A percentile compares a stretch with the other conserved stretches of the same genome.
phyloP scores from a whole-genome alignment of 2,888 invertebrate genomes.

The Ochropacha duplaris region DNA sequence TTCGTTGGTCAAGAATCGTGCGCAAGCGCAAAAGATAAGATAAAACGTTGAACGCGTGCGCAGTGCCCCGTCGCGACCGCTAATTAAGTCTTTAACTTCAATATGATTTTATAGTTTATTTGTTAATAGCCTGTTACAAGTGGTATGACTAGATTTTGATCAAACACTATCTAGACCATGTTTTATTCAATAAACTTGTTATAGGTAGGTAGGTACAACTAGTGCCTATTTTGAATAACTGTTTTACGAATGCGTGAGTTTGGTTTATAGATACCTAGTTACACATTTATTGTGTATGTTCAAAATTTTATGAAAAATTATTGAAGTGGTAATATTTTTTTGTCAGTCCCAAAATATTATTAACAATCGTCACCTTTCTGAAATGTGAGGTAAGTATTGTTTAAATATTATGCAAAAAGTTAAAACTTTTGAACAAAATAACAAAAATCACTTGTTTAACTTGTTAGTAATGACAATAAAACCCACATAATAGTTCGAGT shows the following conservation, averaged over 20 bases:
- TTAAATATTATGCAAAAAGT: not conserved
- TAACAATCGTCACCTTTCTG: not conserved
- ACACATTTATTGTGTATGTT: too few relatives aligned
- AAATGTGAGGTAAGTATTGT: not conserved
- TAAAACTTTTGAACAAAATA: constrained; percentile 11
- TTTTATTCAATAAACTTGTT: not conserved
- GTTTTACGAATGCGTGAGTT: not conserved
- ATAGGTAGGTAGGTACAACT: too few relatives aligned
- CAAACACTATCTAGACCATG: constrained; percentile 4
- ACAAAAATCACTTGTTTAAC: constrained; percentile 59
- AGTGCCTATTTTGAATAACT: not conserved
- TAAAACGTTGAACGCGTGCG: constrained; percentile 62
- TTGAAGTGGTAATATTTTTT: too few relatives aligned
- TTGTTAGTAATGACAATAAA: constrained; percentile 57
- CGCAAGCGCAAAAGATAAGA: constrained; percentile 64
- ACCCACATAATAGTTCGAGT: constrained; percentile 42
- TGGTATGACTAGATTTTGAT: constrained; percentile 20
- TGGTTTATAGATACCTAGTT: too few relatives aligned
- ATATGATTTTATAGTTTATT: constrained; percentile 64
- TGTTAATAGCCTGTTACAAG: constrained; percentile 54
- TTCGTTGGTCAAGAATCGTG: constrained; percentile 46
- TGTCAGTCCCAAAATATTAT: not conserved
- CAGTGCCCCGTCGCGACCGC: constrained; percentile 70
- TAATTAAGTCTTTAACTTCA: constrained; percentile 79
- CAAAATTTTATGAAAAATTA: too few relatives aligned